Evolutionary conservation across 2,797 vertebrate genomes (phyloP), one percentile per base, ranked within the genome.

Genomic region (Smutsia temminckii): DNA sequence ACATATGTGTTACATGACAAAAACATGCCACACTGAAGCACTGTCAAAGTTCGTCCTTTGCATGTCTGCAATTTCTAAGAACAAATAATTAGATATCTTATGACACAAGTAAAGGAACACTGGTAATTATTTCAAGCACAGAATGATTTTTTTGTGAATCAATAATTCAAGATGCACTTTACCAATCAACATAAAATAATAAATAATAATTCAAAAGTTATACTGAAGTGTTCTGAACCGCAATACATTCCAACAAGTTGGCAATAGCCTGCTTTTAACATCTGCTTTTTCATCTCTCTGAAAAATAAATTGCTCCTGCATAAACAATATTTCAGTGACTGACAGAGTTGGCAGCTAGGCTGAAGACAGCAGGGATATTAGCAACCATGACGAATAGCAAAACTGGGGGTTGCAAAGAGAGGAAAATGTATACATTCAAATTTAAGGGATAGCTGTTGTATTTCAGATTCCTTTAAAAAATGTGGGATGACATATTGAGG

Each of bases 401-500:
- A 97, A 97, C 90, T 79, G 93, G 72, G 81, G 81, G 78, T 84
- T 92, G 85, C 84, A 83, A 74, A 95, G 81, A 78, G 18, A 95
- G 61, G 49, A 61, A 84, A 91, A 91, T 88, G 57, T 84, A 94
- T 85, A 96, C 71, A 93, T 89, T 95, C 85, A 86, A 93, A 95
- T 96, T 93, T 95, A 94, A 95, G 66, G 64, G 83, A 71, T 61
- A 92, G 78, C 64, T 93, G 53, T 40, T 91, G 46, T 68, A 92
- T 74, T 94, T 96, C 81, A 59, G 53, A 86, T 88, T 90, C 90
- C 69, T 95, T 95, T 93, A 84, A 93, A 95, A 90, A 90, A 68
- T 66, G 51, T 64, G 7, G 27, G 42, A 93, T 97, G 97, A 96
- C 95, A 97, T 90, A 95, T 96, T 93, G 94, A 96, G 96, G 95